phyloP scores from a whole-genome alignment of 2,113 vertebrate species.

The Greenwoodochromis staneri region DNA sequence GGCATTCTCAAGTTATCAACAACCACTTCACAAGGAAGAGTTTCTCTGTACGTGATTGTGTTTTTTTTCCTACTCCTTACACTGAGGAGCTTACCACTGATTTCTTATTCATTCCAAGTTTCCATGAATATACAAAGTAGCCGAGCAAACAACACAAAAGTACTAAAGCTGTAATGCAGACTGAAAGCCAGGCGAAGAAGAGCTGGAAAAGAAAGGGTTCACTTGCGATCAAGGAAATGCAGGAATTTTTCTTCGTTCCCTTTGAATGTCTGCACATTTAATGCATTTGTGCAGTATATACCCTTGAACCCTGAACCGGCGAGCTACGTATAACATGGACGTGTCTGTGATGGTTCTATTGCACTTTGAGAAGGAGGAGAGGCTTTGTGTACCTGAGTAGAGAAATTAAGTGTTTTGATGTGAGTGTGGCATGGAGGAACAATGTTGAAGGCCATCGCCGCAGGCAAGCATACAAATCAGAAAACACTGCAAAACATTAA shows the following conservation, averaged over 20 bases:
- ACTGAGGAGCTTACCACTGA: background rate
- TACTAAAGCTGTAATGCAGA: background rate
- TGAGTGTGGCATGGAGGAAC: slow-evolving; percentile 24
- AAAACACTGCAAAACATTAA: slow-evolving; percentile 35
- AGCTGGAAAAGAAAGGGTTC: background rate
- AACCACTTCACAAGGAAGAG: background rate
- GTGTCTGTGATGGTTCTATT: slow-evolving; percentile 11
- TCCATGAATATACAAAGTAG: slow-evolving; percentile 12
- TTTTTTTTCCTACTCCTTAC: background rate
- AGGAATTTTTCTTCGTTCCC: slow-evolving; percentile 14
- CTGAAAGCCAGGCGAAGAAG: background rate
- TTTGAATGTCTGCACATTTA: slow-evolving; percentile 36
- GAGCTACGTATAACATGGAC: background rate
- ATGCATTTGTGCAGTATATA: slow-evolving; percentile 36
- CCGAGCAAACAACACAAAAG: background rate
- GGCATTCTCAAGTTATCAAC: background rate
- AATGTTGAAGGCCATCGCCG: slow-evolving; percentile 53
- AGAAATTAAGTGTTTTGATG: slow-evolving; percentile 55
- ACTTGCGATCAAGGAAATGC: slow-evolving; percentile 17
- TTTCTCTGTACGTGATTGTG: background rate
- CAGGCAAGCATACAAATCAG: slow-evolving; percentile 39
- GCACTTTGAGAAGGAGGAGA: slow-evolving; percentile 11
- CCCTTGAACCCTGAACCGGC: slow-evolving; percentile 50
- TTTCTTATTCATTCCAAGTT: slow-evolving; percentile 33
- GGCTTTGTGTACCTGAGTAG: slow-evolving; percentile 44